Conservation (phyloP, 1,140 invertebrate species). For the Trissolcus basalis region DNA sequence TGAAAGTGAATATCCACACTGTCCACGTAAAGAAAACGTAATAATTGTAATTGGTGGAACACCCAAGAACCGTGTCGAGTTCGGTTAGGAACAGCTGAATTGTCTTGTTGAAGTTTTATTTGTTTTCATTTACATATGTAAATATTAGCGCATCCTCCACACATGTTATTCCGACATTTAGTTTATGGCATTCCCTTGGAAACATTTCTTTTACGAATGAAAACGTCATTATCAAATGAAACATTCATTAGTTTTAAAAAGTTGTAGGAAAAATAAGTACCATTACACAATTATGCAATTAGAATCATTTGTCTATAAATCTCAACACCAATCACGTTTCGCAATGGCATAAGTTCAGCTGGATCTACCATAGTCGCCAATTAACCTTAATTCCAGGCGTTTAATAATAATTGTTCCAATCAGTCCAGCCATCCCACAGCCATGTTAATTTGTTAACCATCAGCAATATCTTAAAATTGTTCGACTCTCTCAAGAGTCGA, state of each 20-base stretch:
- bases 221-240: too few species aligned
- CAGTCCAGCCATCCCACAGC: background rate
- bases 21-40: conserved; percentile 17
- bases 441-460: conserved; percentile 8
- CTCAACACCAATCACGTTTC: conserved; percentile 7
- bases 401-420: conserved; percentile 16
- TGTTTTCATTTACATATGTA: too few species aligned
- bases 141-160: too few species aligned
- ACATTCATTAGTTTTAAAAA: background rate
- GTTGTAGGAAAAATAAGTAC: background rate
- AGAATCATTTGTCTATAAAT: conserved; percentile 16
- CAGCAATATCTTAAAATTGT: conserved; percentile 8
- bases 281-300: background rate
- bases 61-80: conserved; percentile 9
- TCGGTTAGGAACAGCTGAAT: conserved; percentile 2
- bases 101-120: too few species aligned
- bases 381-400: conserved; percentile 32
- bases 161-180: too few species aligned
- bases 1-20: conserved; percentile 7
- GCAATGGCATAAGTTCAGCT: conserved; percentile 15
- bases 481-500: background rate
- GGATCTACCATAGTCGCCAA: conserved; percentile 20
- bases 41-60: conserved; percentile 42
- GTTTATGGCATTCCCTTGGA: too few species aligned
- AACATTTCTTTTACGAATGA: too few species aligned